A percentile compares a stretch with the other conserved stretches of the same genome.
Conservation (phyloP, 1,140 invertebrate species). For the Leptinotarsa lineolata region DNA sequence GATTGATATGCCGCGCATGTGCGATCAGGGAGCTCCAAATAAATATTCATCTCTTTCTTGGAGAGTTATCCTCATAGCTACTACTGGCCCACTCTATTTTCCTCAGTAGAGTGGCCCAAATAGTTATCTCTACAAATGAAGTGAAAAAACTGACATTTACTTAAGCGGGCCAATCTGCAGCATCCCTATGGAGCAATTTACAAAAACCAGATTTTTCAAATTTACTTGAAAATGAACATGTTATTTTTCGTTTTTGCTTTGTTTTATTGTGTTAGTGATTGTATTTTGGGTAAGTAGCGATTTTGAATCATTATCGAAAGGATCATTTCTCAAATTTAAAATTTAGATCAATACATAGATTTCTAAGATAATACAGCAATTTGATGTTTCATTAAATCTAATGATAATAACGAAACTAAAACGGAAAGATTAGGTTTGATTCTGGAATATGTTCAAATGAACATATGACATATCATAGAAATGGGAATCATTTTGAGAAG, state of each 20-base stretch:
- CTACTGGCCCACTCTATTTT: constrained; percentile 24
- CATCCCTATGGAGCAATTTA: constrained; percentile 39
- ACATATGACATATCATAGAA: too few relatives aligned
- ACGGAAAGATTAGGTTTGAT: too few relatives aligned
- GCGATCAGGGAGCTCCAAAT: constrained; percentile 31
- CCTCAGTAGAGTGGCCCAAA: constrained; percentile 25
- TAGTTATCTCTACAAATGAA: neutral
- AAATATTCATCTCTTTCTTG: constrained; percentile 9
- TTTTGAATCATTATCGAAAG: too few relatives aligned
- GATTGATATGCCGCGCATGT: constrained; percentile 39
- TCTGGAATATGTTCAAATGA: too few relatives aligned
- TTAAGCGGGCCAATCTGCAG: constrained; percentile 29
- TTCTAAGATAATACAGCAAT: too few relatives aligned
- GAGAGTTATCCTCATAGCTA: neutral
- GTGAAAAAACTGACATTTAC: neutral
- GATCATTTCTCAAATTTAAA: too few relatives aligned
- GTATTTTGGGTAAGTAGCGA: constrained; percentile 28
- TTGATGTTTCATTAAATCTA: too few relatives aligned
- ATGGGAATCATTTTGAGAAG: too few relatives aligned
- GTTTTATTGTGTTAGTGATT: constrained; percentile 27
- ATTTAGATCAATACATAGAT: too few relatives aligned
- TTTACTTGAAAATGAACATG: constrained; percentile 21
- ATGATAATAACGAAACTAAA: too few relatives aligned
- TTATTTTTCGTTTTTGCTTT: constrained; percentile 22
- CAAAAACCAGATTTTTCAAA: constrained; percentile 25